Evolutionary conservation across 1,140 invertebrate genomes (phyloP), one percentile per base, ranked within the genome.

Genomic region (Nephila pilipes): DNA sequence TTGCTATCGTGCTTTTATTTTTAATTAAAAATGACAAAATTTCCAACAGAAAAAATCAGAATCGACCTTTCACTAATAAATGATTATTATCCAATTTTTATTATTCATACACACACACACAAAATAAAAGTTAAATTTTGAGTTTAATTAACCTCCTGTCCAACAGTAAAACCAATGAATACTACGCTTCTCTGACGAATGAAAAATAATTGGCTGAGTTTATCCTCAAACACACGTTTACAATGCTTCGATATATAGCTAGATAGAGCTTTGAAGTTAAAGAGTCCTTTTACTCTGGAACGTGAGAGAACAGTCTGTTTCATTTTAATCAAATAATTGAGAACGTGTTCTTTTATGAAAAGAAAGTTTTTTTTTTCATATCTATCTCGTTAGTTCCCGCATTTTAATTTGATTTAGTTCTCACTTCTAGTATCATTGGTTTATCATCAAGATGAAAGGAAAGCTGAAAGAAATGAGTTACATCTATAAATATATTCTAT

Each of bases 301-400:
- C 69, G 69, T 75, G 69, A 75, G 69, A 29, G 32, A 75, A 75
- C 69, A 36, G 29, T 75, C 69, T 75, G 69, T 75, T 75, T 75
- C 69, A 29, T 75, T 36, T 75, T 75, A 75, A 75, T 75, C 69
- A 75, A 75, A 75, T 75, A 75, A 75, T 75, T 75, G 69, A 75
- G 32, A 25, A 75, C 69, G 69, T 75, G 29, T 29, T 36, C 32
- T 20, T 29, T 32, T 36, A 32, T 75, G 32, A 29, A 75, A 75
- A 75, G 29, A 32, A 75, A 18, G 16, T 36, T 14, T 36, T 16
- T 75, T 18, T 4, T 12, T 29, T n/a, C 25, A 14, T 65, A 10
- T 6, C 25, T 75, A 18, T 75, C 16, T 32, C 16, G 25, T 32
- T 36, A 32, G 69, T 32, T 32, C 32, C 16, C 32, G 29, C 29